phyloP scores from a whole-genome alignment of 1,140 invertebrate genomes.

The Cyclina sinensis region DNA sequence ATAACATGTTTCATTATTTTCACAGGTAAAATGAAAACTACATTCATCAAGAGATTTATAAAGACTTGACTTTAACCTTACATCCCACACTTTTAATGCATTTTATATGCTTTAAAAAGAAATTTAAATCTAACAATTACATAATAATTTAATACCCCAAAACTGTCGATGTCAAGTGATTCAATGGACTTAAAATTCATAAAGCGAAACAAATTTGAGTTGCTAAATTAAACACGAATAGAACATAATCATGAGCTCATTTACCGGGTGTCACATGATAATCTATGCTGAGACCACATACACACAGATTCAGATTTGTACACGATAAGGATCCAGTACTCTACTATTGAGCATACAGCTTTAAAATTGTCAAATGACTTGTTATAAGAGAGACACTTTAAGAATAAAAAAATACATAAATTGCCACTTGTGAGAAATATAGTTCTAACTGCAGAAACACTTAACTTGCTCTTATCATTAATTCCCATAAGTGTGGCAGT shows the following conservation, averaged over 20 bases:
- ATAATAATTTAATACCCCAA: slow-evolving; percentile 50
- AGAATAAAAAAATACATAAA: not conserved
- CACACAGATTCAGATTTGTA: slow-evolving; percentile 10
- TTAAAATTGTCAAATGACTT: slow-evolving; percentile 21
- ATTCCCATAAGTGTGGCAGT: slow-evolving; percentile 16
- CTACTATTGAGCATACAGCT: not conserved
- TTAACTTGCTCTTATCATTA: not conserved
- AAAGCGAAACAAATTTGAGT: slow-evolving; percentile 46
- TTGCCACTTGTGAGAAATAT: slow-evolving; percentile 4
- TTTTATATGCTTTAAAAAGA: slow-evolving; percentile 2
- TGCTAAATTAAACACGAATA: slow-evolving; percentile 55
- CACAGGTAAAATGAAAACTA: slow-evolving; percentile 41
- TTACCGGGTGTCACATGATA: slow-evolving; percentile 19
- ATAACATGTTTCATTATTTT: slow-evolving; percentile 39
- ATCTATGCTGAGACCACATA: not conserved
- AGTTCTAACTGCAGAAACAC: not conserved
- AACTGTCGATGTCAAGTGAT: not conserved
- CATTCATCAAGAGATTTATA: slow-evolving; percentile 44
- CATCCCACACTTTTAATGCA: slow-evolving; percentile 30
- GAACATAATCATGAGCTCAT: slow-evolving; percentile 6
- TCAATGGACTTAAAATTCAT: slow-evolving; percentile 41
- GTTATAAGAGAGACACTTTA: slow-evolving; percentile 32
- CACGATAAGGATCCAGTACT: not conserved
- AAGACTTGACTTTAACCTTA: slow-evolving; percentile 46
- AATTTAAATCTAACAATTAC: slow-evolving; percentile 47